A percentile compares a stretch with the other conserved stretches of the same genome.
Conservation (phyloP, 92 coral and sea anemone species). For the Diadumene lineata region DNA sequence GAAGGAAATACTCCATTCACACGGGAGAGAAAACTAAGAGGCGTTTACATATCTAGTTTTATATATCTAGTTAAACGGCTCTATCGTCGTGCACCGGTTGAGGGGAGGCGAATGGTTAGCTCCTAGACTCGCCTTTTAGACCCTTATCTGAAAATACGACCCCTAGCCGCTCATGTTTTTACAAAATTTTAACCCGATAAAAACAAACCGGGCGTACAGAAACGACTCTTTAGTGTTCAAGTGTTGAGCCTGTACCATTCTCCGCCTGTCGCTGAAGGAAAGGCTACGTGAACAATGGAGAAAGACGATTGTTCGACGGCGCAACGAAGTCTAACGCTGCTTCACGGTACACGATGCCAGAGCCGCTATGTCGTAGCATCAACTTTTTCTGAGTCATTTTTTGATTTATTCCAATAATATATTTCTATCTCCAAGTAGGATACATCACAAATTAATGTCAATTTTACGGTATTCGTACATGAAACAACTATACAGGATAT, state of each 20-base stretch:
- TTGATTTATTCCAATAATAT: background rate
- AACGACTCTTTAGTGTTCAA: too few relatives aligned
- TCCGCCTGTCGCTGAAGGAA: too few relatives aligned
- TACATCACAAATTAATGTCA: background rate
- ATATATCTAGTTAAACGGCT: background rate
- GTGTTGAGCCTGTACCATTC: too few relatives aligned
- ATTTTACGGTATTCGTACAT: background rate
- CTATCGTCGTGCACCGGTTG: background rate
- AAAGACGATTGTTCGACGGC: too few relatives aligned
- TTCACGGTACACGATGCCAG: background rate
- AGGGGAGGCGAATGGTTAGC: too few relatives aligned
- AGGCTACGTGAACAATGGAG: too few relatives aligned
- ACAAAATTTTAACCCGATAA: too few relatives aligned
- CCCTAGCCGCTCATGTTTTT: too few relatives aligned
- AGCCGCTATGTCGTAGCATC: background rate
- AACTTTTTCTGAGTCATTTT: background rate
- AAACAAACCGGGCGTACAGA: too few relatives aligned
- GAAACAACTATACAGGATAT: too few relatives aligned
- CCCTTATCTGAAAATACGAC: too few relatives aligned
- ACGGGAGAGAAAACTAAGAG: background rate
- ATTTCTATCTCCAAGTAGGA: background rate
- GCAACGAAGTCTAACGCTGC: background rate
- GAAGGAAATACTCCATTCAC: background rate
- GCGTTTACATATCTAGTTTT: background rate
- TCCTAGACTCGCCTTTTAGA: too few relatives aligned